A percentile compares a stretch with the other conserved stretches of the same genome.
Conservation (phyloP, 2,113 vertebrate genomes). For the Malurus alboscapulatus region DNA sequence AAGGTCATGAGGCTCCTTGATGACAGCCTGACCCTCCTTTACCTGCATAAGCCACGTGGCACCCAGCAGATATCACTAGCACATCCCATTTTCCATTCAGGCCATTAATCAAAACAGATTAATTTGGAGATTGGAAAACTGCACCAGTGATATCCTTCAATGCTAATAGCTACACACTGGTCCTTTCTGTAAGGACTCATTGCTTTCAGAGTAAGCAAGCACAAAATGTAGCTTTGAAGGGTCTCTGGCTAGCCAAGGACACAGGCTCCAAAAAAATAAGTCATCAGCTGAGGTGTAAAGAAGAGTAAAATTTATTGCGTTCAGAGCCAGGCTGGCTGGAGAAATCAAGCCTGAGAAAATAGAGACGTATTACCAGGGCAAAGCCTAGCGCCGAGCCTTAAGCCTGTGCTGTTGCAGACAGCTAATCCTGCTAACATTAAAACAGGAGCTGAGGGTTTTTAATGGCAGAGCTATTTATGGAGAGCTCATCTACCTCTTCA, state of each 20-base stretch:
- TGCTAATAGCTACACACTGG: neutral
- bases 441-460: slow-evolving; percentile 9
- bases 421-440: slow-evolving; percentile 45
- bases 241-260: slow-evolving; percentile 52
- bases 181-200: slow-evolving; percentile 1
- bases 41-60: neutral
- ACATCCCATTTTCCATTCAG: neutral
- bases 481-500: slow-evolving; percentile 32
- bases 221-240: slow-evolving; percentile 29
- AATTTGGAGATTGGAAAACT: neutral
- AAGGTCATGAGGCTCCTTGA: neutral
- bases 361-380: slow-evolving; percentile 58
- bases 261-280: slow-evolving; percentile 24
- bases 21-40: neutral
- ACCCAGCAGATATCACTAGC: neutral
- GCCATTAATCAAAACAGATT: neutral
- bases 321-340: slow-evolving; percentile 25
- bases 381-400: neutral
- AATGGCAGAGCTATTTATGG: slow-evolving; percentile 53
- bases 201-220: slow-evolving; percentile 14
- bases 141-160: neutral
- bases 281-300: slow-evolving; percentile 53
- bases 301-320: slow-evolving; percentile 43
- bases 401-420: slow-evolving; percentile 3
- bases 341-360: slow-evolving; percentile 58